A percentile compares a stretch with the other conserved stretches of the same genome.
phyloP scores from a whole-genome alignment of 2,797 vertebrate species.

The Limosa lapponica region DNA sequence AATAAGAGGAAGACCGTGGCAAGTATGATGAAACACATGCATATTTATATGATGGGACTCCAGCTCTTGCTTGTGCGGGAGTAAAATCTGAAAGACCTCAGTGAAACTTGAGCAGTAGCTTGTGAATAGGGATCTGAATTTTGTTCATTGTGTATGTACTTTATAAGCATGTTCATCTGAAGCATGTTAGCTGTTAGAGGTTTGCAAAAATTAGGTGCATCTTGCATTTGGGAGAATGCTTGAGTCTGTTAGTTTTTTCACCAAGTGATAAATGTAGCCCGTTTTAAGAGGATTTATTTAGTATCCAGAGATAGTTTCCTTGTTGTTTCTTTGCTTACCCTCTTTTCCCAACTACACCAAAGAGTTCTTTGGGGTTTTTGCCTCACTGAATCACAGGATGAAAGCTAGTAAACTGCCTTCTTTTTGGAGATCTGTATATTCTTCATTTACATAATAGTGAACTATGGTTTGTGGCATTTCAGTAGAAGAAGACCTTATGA shows the following conservation, averaged over 20 bases:
- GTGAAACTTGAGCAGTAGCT: neutral
- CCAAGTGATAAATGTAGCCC: neutral
- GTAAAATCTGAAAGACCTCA: neutral
- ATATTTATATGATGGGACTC: rapidly evolving
- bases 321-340: neutral
- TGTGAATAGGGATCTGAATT: neutral
- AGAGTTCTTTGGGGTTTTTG: neutral
- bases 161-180: neutral
- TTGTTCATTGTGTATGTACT: neutral
- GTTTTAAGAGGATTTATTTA: neutral
- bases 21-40: neutral
- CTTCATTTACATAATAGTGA: neutral
- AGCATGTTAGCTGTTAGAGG: neutral
- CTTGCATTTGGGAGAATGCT: neutral
- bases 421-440: neutral
- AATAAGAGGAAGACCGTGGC: rapidly evolving
- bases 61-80: neutral
- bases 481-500: neutral
- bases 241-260: neutral
- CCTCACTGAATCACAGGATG: neutral
- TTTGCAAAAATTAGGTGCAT: neutral
- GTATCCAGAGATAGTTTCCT: neutral
- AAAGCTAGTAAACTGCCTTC: neutral
- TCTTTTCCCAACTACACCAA: neutral
- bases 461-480: neutral